Base-by-base conservation (phyloP, 2,113 vertebrate species). In the Perccottus glenii region DNA sequence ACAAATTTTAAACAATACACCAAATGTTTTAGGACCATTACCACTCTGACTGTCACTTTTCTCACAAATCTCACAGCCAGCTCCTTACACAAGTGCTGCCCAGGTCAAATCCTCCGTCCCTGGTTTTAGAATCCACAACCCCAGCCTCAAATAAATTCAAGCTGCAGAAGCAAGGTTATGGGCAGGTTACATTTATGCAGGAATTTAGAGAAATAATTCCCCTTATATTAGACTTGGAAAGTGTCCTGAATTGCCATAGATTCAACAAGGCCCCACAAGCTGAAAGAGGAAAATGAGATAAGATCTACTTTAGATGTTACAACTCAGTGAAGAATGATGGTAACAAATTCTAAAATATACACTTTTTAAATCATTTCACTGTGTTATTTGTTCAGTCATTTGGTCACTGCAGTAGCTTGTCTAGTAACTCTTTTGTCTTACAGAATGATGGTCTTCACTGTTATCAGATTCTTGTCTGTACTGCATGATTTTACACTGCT, bases 191-290 rank as follows among this genome's bases (percentile, higher is more conserved):
- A 83, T 74, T 84, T 87, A 87, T 81, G 77, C 77, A 79, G 89
- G 88, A 91, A 90, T 91, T 90, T 90, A 33, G 83, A 64, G 83
- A 78, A 90, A 87, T 92, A 92, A 91, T 89, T 89, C 87, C 85
- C 59, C 79, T 88, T 87, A 90, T 91, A 91, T 92, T 93, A 88
- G 75, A 86, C 91, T 86, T 90, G 83, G 84, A 87, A 68, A 68
- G 49, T 59, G 58, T 85, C 77, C 69, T 68, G 70, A 75, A 85
- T 88, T 58, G 61, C 86, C 77, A 75, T 65, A 78, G 73, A 70
- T 77, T 64, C 49, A 11, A 70, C 72, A 56, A 75, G 75, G 76
- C 74, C 81, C 74, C 79, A 82, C 70, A 85, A 66, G 73, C 71
- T 52, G 65, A 48, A 47, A 55, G 53, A 40, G 38, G 5, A 5